These are phyloP conservation scores for Megaustenia siamemsis DNA, from an alignment of 2,888 invertebrate species.

Conservation along the genomic window DNA sequence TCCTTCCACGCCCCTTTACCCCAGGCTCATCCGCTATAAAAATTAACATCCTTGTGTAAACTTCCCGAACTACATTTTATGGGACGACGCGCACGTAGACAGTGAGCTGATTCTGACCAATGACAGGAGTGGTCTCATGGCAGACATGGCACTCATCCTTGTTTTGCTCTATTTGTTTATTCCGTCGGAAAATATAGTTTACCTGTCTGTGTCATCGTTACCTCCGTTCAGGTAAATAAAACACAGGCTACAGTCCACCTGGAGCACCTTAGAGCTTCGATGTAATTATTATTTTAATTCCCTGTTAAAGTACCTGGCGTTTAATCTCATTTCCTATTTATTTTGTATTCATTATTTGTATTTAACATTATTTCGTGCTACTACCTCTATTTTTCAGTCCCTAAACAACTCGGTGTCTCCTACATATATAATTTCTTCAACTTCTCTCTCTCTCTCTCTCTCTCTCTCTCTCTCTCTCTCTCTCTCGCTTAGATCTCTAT, in stretches of 20 bases:
- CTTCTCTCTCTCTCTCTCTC: not conserved
- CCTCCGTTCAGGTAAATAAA: not conserved
- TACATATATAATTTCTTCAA: not conserved
- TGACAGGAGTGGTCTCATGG: not conserved
- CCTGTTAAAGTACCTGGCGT: too few relatives aligned
- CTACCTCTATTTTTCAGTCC: not conserved
- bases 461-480: not conserved
- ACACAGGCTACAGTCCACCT: not conserved
- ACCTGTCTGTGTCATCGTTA: not conserved
- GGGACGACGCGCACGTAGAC: not conserved
- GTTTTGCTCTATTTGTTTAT: not conserved
- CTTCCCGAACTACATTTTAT: too few relatives aligned
- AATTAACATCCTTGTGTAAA: not conserved
- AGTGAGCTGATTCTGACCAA: not conserved
- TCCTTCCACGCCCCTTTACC: too few relatives aligned
- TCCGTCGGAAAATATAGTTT: not conserved
- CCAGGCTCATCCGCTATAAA: too few relatives aligned
- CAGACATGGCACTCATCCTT: not conserved
- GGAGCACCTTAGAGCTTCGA: not conserved
- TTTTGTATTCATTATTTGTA: too few relatives aligned
- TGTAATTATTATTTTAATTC: not conserved
- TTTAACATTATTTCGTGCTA: too few relatives aligned
- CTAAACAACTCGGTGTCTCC: not conserved
- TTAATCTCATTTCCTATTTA: too few relatives aligned
- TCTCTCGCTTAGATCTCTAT: not conserved